Conservation (phyloP, 2,113 vertebrate genomes). For the Callospermophilus lateralis region DNA sequence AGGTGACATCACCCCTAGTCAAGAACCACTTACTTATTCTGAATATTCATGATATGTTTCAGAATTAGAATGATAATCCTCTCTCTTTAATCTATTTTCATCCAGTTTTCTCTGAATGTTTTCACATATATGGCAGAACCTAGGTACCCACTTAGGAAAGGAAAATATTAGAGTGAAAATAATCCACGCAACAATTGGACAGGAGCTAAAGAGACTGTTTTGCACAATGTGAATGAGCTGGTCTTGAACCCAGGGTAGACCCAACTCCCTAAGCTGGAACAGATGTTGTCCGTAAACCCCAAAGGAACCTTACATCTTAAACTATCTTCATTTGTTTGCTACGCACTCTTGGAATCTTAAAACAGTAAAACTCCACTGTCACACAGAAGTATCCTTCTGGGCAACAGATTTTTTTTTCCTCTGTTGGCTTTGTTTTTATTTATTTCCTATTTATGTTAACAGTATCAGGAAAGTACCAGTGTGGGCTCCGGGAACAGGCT, state of each 20-base stretch:
- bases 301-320: background rate
- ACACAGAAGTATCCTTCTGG: constrained; percentile 54
- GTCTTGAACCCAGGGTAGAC: background rate
- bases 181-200: background rate
- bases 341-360: background rate
- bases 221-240: background rate
- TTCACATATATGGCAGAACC: background rate
- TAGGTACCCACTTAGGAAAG: background rate
- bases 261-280: background rate
- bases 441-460: constrained; percentile 70
- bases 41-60: background rate
- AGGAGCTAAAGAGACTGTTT: background rate
- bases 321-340: constrained; percentile 48
- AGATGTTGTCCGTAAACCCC: background rate
- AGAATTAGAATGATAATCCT: background rate
- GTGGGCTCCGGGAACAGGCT: background rate
- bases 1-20: background rate
- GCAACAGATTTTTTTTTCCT: constrained; percentile 5
- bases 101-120: background rate
- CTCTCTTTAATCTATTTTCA: constrained; percentile 20
- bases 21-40: background rate
- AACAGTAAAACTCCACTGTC: constrained; percentile 42
- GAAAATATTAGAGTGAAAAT: constrained; percentile 35
- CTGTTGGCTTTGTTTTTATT: constrained; percentile 68
- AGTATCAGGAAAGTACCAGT: constrained; percentile 47